Evolutionary conservation across 2,113 vertebrate genomes (phyloP), one percentile per base, ranked within the genome.

Genomic region (Pedionomus torquatus): DNA sequence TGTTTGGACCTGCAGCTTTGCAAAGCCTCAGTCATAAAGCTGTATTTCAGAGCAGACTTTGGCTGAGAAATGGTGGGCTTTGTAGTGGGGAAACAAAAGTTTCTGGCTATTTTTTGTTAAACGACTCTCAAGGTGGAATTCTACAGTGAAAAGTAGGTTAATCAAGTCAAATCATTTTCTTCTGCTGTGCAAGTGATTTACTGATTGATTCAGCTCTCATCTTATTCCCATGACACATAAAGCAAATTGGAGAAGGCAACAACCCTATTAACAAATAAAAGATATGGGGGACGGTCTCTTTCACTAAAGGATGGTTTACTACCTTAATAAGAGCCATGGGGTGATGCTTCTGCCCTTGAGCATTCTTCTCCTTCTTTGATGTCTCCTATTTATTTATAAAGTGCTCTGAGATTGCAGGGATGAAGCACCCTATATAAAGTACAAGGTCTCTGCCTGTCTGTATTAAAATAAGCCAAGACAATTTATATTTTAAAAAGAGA

Each of bases 361-460:
- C 61, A 75, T 39, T 96, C 69, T 89, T 93, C 78, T 80, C 25
- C 39, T 91, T 93, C 91, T 93, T 95, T 94, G 94, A 95, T 93
- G 87, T 89, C 66, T 90, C 17, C 64, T 46, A 21, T 90, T 80
- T 95, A 82, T 95, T 97, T 92, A 92, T 95, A 79, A 96, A 95
- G 69, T 1, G 13, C 61, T 89, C 66, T 61, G 87, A 97, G 54
- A 82, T 65, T 91, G 77, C 91, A 92, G 92, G 74, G 93, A 91
- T 95, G 78, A 89, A 93, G 46, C 25, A 84, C 28, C 54, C 61
- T n/a, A 51, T 74, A 83, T 79, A 92, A 89, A 83, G 81, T 39
- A 89, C 92, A 93, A 92, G 83, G 95, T 57, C 37, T 11, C 88
- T 90, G 51, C 70, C 69, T 85, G 65, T 64, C 55, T 87, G n/a